These are phyloP conservation scores for Sebastes alutus DNA, from an alignment of 2,797 vertebrate genomes.

Conservation along the genomic window DNA sequence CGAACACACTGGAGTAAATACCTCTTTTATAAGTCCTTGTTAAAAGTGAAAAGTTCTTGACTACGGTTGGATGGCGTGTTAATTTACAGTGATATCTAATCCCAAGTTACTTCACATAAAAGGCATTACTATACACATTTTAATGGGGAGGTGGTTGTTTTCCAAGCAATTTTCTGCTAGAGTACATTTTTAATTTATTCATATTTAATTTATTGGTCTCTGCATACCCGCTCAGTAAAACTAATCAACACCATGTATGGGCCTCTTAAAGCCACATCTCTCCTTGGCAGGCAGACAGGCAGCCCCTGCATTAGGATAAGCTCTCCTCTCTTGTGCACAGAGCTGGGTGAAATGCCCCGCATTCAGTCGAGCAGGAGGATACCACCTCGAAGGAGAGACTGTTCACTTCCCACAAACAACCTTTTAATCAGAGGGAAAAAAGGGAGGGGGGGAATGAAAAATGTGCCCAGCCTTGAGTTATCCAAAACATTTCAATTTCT, in stretches of 20 bases:
- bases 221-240: conserved; percentile 86
- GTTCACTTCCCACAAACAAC: conserved; percentile 75
- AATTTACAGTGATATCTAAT: conserved; percentile 91
- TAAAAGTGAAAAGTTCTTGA: conserved; percentile 91
- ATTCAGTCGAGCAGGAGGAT: conserved; percentile 68
- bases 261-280: conserved; percentile 84
- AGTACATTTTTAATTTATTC: conserved; percentile 91
- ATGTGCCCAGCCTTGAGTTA: conserved; percentile 79
- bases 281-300: conserved; percentile 72
- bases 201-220: conserved; percentile 89
- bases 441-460: conserved; percentile 57
- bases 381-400: conserved; percentile 72
- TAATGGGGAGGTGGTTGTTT: conserved; percentile 90
- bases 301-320: conserved; percentile 70
- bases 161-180: conserved; percentile 90
- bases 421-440: conserved; percentile 73
- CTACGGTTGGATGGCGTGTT: conserved; percentile 88
- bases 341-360: conserved; percentile 59
- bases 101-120: conserved; percentile 87
- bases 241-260: conserved; percentile 85
- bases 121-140: conserved; percentile 90
- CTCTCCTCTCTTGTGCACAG: conserved; percentile 67
- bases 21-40: conserved; percentile 91
- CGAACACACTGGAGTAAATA: conserved; percentile 90
- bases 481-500: conserved; percentile 80